Percentiles rank a stretch among this genome's conserved stretches.
These are phyloP conservation scores for Nemapogon koenigi DNA, from an alignment of 2,888 invertebrate genomes.

Conservation along the genomic window DNA sequence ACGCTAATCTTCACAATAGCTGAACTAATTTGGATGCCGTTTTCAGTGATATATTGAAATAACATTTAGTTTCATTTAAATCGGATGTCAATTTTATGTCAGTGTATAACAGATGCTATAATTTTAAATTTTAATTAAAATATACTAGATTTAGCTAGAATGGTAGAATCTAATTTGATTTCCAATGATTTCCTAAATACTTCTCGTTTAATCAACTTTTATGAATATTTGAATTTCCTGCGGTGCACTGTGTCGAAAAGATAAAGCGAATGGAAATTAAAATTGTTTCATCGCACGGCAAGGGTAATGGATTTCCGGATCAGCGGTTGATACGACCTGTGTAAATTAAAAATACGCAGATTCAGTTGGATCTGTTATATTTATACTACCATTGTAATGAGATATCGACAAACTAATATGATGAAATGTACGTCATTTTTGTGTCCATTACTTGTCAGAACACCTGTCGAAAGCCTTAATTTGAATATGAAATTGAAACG, in stretches of 20 bases:
- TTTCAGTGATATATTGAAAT: no score
- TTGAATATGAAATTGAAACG: no score
- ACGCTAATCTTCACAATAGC: no score
- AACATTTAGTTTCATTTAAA: no score
- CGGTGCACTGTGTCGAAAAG: constrained; percentile 19
- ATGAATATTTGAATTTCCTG: constrained; percentile 11
- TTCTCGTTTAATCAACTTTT: constrained; percentile 8
- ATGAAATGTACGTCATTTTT: neutral
- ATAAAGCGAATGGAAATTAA: constrained; percentile 25
- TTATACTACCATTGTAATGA: constrained; percentile 3
- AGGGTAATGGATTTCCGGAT: constrained; percentile 30
- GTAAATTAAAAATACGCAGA: constrained; percentile 9
- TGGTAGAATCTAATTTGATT: no score
- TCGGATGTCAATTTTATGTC: no score
- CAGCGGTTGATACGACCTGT: constrained; percentile 26
- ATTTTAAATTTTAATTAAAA: no score
- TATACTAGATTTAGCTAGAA: no score
- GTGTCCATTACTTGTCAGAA: no score
- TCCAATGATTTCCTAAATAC: constrained; percentile 7
- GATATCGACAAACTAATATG: neutral
- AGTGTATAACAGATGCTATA: no score
- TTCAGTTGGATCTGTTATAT: constrained; percentile 2
- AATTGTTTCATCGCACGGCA: constrained; percentile 18
- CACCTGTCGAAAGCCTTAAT: no score
- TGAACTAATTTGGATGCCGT: no score